phyloP scores from a whole-genome alignment of 2,113 vertebrate genomes.

The Siniperca chuatsi region DNA sequence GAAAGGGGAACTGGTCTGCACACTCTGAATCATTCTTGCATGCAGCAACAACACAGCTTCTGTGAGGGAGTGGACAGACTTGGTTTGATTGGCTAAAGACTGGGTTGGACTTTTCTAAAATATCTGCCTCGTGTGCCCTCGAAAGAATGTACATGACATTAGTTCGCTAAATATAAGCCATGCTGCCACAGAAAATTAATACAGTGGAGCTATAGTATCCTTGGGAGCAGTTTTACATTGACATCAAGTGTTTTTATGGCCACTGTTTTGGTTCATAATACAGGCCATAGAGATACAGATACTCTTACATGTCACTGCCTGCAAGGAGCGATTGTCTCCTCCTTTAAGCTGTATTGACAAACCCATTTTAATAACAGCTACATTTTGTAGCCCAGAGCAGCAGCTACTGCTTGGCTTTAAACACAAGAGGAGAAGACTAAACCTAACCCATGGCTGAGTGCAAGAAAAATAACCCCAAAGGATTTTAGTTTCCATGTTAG shows the following conservation, averaged over 20 bases:
- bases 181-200: neutral
- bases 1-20: constrained; percentile 72
- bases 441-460: constrained; percentile 20
- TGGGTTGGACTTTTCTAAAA: constrained; percentile 32
- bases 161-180: neutral
- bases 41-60: constrained; percentile 40
- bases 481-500: constrained; percentile 60
- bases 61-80: constrained; percentile 20
- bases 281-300: neutral
- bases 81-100: constrained; percentile 24
- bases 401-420: constrained; percentile 25
- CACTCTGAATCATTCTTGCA: constrained; percentile 54
- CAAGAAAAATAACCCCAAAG: constrained; percentile 54
- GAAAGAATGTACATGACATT: neutral
- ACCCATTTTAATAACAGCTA: constrained; percentile 11
- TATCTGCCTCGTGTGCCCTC: constrained; percentile 21
- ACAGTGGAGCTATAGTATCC: neutral
- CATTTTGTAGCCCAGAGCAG: constrained; percentile 33
- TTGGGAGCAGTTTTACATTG: neutral
- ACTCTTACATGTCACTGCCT: constrained; percentile 7
- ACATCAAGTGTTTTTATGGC: constrained; percentile 7
- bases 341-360: constrained; percentile 15
- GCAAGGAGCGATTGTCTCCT: constrained; percentile 15
- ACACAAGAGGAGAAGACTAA: constrained; percentile 43
- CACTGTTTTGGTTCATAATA: constrained; percentile 1